Evolutionary conservation across 2,797 vertebrate genomes (phyloP).

Genomic region (Phataginus tricuspis): DNA sequence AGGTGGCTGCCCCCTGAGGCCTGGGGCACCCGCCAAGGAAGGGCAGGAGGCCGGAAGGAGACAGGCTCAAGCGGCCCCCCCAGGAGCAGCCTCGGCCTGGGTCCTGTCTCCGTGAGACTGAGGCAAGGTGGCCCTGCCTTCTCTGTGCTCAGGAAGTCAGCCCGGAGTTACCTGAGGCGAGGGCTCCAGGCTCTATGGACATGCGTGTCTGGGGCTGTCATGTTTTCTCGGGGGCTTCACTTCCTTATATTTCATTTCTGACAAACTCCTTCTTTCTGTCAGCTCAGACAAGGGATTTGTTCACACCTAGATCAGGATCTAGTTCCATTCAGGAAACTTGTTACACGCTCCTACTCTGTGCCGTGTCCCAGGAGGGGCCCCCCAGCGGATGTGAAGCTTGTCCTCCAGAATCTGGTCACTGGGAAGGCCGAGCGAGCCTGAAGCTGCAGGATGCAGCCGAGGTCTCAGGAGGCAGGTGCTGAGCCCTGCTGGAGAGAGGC

Average conservation of each 20-base stretch:
- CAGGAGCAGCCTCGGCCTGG: fast-evolving
- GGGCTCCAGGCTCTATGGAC: background rate
- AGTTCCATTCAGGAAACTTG: background rate
- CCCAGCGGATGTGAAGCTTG: background rate
- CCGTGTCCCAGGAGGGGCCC: background rate
- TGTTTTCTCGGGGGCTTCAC: background rate
- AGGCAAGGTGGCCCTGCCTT: background rate
- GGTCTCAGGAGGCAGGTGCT: background rate
- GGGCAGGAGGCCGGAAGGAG: background rate
- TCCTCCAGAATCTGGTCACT: background rate
- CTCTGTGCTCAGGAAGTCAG: background rate
- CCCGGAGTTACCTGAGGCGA: background rate
- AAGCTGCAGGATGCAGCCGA: background rate
- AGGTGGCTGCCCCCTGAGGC: background rate
- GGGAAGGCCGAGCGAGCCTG: background rate
- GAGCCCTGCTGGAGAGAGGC: background rate
- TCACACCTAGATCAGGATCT: background rate
- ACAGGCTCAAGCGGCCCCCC: background rate
- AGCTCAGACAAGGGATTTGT: background rate
- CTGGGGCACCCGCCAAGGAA: background rate
- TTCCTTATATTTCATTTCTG: background rate
- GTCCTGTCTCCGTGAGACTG: background rate
- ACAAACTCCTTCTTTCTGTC: background rate
- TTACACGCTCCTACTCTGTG: background rate
- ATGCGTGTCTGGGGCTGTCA: background rate